Percentiles rank a stretch among this genome's conserved stretches.
phyloP scores from a whole-genome alignment of 2,113 vertebrate species.

The Thinocorus orbignyianus region DNA sequence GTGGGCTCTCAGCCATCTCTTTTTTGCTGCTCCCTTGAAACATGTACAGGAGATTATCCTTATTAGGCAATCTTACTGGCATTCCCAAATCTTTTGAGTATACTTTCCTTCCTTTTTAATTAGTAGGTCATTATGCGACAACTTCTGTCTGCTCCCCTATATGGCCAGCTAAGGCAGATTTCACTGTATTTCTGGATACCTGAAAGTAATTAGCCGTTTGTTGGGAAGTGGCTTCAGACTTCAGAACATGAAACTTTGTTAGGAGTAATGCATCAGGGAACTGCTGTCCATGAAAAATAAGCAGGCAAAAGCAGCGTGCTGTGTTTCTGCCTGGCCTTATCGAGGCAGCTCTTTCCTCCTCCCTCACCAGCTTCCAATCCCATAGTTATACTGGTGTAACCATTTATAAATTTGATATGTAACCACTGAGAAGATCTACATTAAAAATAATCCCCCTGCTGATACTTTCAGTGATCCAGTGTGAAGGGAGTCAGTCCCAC shows the following conservation, averaged over 20 bases:
- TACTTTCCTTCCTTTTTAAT: conserved; percentile 54
- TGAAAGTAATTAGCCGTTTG: conserved; percentile 46
- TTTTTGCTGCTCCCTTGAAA: conserved; percentile 42
- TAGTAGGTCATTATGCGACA: conserved; percentile 33
- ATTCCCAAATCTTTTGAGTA: conserved; percentile 28
- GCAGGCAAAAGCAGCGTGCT: background rate
- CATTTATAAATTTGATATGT: background rate
- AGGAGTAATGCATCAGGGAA: background rate
- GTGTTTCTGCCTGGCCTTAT: background rate
- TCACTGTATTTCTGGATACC: conserved; percentile 29
- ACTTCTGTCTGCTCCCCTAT: conserved; percentile 21
- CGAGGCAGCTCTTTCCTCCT: background rate
- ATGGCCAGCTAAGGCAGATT: conserved; percentile 23
- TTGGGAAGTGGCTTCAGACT: background rate
- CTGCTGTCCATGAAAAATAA: background rate
- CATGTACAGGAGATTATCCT: conserved; percentile 42
- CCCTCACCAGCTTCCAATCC: background rate
- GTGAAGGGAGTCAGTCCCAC: background rate
- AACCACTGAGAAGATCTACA: background rate
- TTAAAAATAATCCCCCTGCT: background rate
- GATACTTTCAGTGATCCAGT: background rate
- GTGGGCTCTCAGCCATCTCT: conserved; percentile 15
- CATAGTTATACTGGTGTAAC: background rate
- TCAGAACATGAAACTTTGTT: conserved; percentile 10
- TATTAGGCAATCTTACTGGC: conserved; percentile 39